phyloP scores from a whole-genome alignment of 2,797 vertebrate genomes.

The Alfaro cultratus region DNA sequence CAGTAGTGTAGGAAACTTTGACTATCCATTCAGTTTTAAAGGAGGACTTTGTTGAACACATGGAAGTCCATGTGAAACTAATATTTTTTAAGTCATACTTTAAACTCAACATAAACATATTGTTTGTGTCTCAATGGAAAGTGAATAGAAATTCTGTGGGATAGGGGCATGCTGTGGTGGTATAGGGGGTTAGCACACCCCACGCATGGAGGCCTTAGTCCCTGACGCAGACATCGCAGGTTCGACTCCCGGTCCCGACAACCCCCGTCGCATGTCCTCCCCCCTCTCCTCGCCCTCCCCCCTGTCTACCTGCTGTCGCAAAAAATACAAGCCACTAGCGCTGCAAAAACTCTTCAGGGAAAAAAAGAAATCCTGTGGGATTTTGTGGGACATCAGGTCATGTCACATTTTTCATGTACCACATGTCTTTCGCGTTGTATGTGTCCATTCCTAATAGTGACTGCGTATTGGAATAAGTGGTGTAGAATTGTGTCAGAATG shows the following conservation, averaged over 20 bases:
- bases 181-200: no score
- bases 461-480: not conserved
- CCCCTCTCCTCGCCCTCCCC: no score
- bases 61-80: not conserved
- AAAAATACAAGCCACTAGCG: no score
- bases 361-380: not conserved
- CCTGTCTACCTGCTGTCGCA: no score
- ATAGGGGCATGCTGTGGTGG: no score
- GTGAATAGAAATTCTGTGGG: not conserved
- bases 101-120: not conserved
- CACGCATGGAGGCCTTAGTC: no score
- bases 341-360: no score
- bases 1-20: not conserved
- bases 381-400: not conserved
- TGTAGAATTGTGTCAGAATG: not conserved
- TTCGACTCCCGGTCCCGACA: no score
- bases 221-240: no score
- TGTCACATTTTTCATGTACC: not conserved
- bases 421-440: not conserved
- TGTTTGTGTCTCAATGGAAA: not conserved
- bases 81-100: not conserved
- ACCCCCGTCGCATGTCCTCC: no score
- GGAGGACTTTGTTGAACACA: not conserved
- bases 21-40: not conserved
- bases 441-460: not conserved